Percentiles rank a stretch among this genome's conserved stretches.
These are phyloP conservation scores for Macrosiphum euphorbiae DNA, from an alignment of 2,888 invertebrate species.

Conservation along the genomic window DNA sequence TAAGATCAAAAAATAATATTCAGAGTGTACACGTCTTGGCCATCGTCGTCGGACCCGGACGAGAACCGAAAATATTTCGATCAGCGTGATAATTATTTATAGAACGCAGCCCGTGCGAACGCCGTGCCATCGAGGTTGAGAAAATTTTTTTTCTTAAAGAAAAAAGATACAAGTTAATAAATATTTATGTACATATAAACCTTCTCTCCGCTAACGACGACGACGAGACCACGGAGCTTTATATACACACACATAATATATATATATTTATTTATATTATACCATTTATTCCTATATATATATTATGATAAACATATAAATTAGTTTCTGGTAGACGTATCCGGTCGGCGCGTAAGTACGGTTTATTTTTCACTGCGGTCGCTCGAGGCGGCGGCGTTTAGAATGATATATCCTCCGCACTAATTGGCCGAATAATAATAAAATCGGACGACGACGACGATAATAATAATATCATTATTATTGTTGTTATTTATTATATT, in stretches of 20 bases:
- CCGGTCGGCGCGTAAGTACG: conserved; percentile 21
- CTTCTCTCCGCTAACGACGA: background rate
- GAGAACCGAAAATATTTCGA: conserved; percentile 1
- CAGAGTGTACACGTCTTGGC: background rate
- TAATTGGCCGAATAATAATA: conserved; percentile 13
- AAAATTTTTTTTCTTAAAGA: background rate
- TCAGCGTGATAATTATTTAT: background rate
- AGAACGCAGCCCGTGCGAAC: background rate
- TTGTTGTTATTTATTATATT: background rate
- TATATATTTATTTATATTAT: too few species aligned
- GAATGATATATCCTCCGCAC: background rate
- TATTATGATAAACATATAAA: conserved; percentile 30
- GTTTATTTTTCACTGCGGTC: conserved; percentile 5
- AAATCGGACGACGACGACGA: background rate
- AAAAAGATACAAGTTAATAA: conserved; percentile 21
- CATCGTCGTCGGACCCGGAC: background rate
- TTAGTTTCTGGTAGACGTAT: conserved; percentile 28
- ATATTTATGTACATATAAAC: conserved; percentile 20
- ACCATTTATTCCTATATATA: background rate
- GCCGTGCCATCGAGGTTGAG: background rate
- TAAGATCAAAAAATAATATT: too few species aligned
- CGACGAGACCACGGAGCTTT: background rate
- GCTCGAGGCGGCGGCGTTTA: background rate
- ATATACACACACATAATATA: background rate
- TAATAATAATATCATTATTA: background rate